Percentiles rank a stretch among this genome's conserved stretches.
Conservation (phyloP, 2,113 vertebrate genomes). For the Pseudonaja textilis region DNA sequence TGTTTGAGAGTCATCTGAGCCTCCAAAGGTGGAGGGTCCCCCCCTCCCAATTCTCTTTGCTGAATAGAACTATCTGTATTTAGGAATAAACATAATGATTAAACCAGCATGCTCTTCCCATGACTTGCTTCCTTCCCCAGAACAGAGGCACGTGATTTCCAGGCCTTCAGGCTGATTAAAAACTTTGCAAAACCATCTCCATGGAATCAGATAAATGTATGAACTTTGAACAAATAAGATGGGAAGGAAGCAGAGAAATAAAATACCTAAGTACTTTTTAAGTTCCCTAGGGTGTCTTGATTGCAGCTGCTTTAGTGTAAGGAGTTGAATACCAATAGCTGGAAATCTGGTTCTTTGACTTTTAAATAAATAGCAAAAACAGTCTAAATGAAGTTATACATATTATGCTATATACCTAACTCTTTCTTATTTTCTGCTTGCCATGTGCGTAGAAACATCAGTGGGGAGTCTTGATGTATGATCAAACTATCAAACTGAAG, state of each 20-base stretch:
- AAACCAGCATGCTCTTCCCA: neutral
- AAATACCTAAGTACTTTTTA: conserved; percentile 10
- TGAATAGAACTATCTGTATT: conserved; percentile 46
- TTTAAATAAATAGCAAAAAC: neutral
- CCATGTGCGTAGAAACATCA: neutral
- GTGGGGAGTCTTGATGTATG: neutral
- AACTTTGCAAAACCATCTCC: neutral
- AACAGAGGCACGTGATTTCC: neutral
- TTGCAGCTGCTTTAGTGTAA: neutral
- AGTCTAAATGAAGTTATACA: neutral
- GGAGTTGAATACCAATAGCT: neutral
- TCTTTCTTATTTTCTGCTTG: neutral
- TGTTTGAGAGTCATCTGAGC: conserved; percentile 18
- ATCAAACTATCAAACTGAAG: neutral
- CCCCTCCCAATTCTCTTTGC: neutral
- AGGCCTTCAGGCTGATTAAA: neutral
- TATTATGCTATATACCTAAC: neutral
- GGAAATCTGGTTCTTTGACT: neutral
- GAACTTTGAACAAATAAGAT: neutral
- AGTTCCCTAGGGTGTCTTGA: conserved; percentile 10
- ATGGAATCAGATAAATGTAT: neutral
- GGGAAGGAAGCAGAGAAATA: conserved; percentile 11
- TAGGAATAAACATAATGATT: neutral
- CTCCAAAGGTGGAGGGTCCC: conserved; percentile 17
- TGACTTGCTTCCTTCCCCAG: neutral